Percentiles rank a stretch among this genome's conserved stretches.
These are phyloP conservation scores for Ctenomys sociabilis DNA, from an alignment of 2,113 vertebrate species.

Conservation along the genomic window DNA sequence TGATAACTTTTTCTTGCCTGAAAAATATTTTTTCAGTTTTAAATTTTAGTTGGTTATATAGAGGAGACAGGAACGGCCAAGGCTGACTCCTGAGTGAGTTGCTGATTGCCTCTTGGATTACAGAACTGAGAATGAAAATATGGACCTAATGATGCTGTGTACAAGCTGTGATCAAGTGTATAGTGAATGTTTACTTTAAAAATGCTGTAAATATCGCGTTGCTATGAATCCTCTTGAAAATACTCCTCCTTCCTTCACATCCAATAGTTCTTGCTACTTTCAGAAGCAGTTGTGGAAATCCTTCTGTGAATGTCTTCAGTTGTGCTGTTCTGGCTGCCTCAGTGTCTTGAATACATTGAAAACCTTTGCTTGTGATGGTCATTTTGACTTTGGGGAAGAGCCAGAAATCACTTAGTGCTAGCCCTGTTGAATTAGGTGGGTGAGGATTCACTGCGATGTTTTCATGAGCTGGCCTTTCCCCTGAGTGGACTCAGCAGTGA, in stretches of 20 bases:
- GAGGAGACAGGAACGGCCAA: not conserved
- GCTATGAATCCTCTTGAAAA: not conserved
- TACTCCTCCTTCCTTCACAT: not conserved
- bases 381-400: not conserved
- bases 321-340: not conserved
- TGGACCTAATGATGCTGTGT: not conserved
- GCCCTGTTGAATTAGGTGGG: not conserved
- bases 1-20: not conserved
- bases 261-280: not conserved
- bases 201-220: not conserved
- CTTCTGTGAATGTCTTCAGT: not conserved
- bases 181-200: not conserved
- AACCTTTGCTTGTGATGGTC: not conserved
- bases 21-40: not conserved
- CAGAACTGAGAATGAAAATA: not conserved
- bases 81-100: slow-evolving; percentile 50
- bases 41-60: not conserved
- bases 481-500: not conserved
- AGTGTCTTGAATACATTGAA: not conserved
- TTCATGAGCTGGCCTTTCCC: not conserved
- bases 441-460: not conserved
- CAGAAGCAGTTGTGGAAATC: not conserved
- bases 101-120: slow-evolving; percentile 16
- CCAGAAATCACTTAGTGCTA: not conserved
- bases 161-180: not conserved